Percentiles rank a stretch among this genome's conserved stretches.
Conservation (phyloP, 2,797 vertebrate species). For the Parotocinclus haroldoi region DNA sequence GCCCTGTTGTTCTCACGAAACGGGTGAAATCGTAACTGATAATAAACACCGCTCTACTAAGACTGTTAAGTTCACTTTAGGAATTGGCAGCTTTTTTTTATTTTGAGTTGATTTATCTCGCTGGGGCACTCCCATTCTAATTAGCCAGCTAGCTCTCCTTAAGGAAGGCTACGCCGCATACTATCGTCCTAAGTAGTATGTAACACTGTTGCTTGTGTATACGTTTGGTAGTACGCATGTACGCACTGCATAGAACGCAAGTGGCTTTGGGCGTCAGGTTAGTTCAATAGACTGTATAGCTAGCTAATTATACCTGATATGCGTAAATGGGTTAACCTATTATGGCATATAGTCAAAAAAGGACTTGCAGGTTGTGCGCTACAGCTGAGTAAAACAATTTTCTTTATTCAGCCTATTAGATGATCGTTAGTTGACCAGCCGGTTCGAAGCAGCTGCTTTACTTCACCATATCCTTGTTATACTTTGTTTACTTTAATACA, state of each 20-base stretch:
- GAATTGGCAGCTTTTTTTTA: background rate
- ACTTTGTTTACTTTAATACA: no score
- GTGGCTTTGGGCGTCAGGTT: background rate
- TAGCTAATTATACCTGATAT: background rate
- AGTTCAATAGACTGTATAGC: no score
- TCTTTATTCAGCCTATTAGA: background rate
- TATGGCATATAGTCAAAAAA: no score
- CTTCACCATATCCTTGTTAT: background rate
- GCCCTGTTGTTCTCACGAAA: background rate
- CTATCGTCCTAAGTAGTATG: background rate
- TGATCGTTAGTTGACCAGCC: background rate
- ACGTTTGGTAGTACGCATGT: background rate
- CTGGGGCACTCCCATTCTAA: constrained; percentile 24
- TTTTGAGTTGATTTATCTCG: background rate
- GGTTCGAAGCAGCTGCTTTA: background rate
- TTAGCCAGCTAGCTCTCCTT: constrained; percentile 9
- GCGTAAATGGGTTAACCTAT: background rate
- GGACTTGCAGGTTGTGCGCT: no score
- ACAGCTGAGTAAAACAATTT: no score
- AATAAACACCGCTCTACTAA: no score
- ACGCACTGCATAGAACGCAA: background rate
- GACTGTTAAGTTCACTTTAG: no score
- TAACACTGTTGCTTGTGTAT: background rate
- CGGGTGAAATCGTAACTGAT: no score
- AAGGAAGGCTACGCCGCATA: background rate